These are phyloP conservation scores for Microhierax caerulescens DNA, from an alignment of 2,797 vertebrate species.

Conservation along the genomic window DNA sequence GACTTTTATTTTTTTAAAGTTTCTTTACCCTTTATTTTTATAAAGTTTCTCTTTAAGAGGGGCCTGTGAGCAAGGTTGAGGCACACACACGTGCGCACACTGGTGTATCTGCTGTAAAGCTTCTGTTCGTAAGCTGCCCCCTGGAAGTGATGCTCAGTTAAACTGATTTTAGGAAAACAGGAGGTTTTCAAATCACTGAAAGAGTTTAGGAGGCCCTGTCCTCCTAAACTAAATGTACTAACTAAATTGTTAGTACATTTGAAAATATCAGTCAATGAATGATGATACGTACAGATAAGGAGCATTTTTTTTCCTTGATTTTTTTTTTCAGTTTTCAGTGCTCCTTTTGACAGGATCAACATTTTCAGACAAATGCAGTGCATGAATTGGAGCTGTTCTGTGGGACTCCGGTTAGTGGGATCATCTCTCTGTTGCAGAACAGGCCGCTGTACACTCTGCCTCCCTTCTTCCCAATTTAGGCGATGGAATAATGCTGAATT, in stretches of 20 bases:
- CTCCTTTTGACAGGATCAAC: neutral
- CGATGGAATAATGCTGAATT: conserved; percentile 29
- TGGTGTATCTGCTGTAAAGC: neutral
- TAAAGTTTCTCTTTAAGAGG: neutral
- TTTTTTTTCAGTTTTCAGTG: neutral
- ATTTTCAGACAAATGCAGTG: neutral
- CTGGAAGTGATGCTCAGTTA: neutral
- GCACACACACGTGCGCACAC: neutral
- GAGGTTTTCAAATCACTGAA: neutral
- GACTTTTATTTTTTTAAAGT: too few relatives aligned
- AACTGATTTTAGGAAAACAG: neutral
- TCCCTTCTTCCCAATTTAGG: conserved; percentile 2
- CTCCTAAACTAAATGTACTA: too few relatives aligned
- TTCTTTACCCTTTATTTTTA: neutral
- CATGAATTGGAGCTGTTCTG: neutral
- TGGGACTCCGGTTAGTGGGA: neutral
- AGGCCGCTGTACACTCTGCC: neutral
- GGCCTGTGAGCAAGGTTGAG: neutral
- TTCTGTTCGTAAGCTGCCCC: neutral
- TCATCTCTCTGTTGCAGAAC: neutral
- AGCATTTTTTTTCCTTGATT: neutral
- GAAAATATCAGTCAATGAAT: neutral
- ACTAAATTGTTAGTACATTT: neutral
- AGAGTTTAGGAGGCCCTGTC: neutral
- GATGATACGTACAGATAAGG: neutral